Evolutionary conservation across 2,113 vertebrate genomes (phyloP).

Genomic region (Serinus canaria): DNA sequence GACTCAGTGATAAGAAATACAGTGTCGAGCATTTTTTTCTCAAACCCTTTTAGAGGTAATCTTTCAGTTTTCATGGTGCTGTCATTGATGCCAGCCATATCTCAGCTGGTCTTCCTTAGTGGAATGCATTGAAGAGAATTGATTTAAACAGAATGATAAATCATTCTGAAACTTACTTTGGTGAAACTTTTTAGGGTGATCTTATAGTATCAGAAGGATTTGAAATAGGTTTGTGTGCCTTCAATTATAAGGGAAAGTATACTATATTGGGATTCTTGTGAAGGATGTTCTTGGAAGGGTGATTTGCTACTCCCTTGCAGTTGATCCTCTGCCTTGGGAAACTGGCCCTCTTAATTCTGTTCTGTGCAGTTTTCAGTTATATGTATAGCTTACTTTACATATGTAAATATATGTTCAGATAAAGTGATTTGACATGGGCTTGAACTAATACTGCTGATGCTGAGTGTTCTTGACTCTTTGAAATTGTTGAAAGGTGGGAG

Average conservation of each 20-base stretch:
- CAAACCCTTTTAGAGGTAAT: constrained; percentile 18
- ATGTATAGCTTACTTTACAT: neutral
- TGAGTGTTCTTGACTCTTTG: neutral
- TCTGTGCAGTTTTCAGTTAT: neutral
- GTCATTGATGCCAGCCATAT: neutral
- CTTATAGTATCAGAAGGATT: neutral
- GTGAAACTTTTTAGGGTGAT: neutral
- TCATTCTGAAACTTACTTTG: constrained; percentile 8
- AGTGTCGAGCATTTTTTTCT: neutral
- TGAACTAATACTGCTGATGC: neutral
- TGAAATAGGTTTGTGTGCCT: neutral
- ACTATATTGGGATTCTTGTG: neutral
- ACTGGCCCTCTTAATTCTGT: neutral
- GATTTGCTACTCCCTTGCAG: neutral
- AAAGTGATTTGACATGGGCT: neutral
- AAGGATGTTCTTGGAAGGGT: neutral
- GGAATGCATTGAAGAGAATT: constrained; percentile 1
- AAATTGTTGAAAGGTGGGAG: neutral
- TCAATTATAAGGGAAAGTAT: neutral
- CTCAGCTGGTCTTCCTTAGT: neutral
- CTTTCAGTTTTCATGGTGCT: constrained; percentile 49
- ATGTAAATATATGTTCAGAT: neutral
- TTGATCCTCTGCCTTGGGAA: neutral
- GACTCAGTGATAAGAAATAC: neutral
- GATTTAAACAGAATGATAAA: constrained; percentile 17